Evolutionary conservation across 2,113 vertebrate genomes (phyloP), one percentile per base, ranked within the genome.

Genomic region (Columbina picui): DNA sequence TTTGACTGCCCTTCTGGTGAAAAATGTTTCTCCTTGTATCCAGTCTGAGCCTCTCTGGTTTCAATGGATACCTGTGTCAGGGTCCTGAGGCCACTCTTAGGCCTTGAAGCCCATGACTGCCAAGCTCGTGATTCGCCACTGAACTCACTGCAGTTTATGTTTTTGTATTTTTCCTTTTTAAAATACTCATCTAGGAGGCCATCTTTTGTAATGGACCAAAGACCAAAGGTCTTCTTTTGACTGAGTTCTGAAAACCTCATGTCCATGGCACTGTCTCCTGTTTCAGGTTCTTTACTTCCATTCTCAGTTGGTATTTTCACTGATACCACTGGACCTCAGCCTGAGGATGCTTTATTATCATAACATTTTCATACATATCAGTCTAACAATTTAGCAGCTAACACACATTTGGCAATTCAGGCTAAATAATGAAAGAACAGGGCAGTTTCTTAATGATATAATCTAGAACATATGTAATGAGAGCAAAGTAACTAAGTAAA

Each of bases 371-470:
- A 45, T 74, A 52, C 67, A 36, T 34, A 74, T 27, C 38, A 34
- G 56, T 64, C n/a, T 64, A 76, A 69, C 23, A 53, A 63, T 60
- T 88, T 84, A 86, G 55, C 52, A 75, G 34, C 70, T 82, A 71
- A 55, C 4, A 17, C 12, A 43, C 8, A 18, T 87, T 64, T 87
- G 60, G 34, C 27, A 81, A 50, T 84, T 84, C 84, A 22, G 75
- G 29, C 18, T 87, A 74, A 90, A 57, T 17, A 34, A 38, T 69
- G 60, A 74, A 84, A 45, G 29, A 87, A 26, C 16, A n/a, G 20
- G 30, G 25, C n/a, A 86, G 6, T 85, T 94, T 89, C 81, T 75
- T 84, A 71, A 68, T 82, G 25, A 55, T 84, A 52, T 74, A 78
- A 6, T 71, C 47, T 74, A 61, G 49, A 60, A 70, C 21, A 64